A percentile compares a stretch with the other conserved stretches of the same genome.
phyloP scores from a whole-genome alignment of 2,888 invertebrate species.

The Chrysina gloriosa region DNA sequence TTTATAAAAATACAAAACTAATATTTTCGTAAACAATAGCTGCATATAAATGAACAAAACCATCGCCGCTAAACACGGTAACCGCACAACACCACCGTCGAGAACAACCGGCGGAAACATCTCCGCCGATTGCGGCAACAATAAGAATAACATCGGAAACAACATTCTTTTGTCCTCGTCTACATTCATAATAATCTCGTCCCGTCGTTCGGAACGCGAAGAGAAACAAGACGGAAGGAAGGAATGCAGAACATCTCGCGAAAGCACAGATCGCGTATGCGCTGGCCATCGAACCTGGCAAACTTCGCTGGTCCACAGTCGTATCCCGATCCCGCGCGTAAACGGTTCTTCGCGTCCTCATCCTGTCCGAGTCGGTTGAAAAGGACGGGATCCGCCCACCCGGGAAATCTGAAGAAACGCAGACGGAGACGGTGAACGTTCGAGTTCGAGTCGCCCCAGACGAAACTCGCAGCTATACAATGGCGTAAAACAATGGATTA shows the following conservation, averaged over 20 bases:
- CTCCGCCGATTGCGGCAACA: neutral
- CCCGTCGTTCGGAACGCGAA: neutral
- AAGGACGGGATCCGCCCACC: neutral
- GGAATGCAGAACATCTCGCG: slow-evolving; percentile 27
- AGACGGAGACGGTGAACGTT: neutral
- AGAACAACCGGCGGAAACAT: neutral
- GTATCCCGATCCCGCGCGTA: slow-evolving; percentile 24
- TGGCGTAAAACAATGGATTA: slow-evolving; percentile 21
- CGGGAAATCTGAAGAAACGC: neutral
- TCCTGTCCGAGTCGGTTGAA: neutral
- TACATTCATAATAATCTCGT: neutral
- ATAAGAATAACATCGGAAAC: neutral
- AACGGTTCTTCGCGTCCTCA: slow-evolving; percentile 29
- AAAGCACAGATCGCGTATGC: slow-evolving; percentile 32
- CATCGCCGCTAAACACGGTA: neutral
- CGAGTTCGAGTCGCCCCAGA: neutral
- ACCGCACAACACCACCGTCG: neutral
- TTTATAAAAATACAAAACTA: neutral
- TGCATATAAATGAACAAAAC: neutral
- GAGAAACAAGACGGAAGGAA: slow-evolving; percentile 19
- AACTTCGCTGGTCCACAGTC: slow-evolving; percentile 35
- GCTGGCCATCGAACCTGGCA: slow-evolving; percentile 29
- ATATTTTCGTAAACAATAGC: neutral
- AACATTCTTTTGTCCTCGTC: slow-evolving; percentile 1
- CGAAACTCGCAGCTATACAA: neutral